phyloP scores from a whole-genome alignment of 2,113 vertebrate species.

The Heliornis fulica region DNA sequence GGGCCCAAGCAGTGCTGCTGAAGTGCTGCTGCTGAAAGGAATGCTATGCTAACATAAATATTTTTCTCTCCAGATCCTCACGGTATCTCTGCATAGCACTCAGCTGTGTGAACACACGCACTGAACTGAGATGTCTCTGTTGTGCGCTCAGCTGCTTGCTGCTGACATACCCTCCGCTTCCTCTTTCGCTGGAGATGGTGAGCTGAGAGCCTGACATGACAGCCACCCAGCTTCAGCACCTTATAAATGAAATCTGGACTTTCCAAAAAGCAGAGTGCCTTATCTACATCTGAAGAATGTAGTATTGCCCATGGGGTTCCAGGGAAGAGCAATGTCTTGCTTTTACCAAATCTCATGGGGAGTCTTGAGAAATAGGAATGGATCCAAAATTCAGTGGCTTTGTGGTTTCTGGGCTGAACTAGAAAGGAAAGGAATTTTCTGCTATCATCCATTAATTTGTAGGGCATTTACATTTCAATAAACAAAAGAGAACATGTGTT shows the following conservation, averaged over 20 bases:
- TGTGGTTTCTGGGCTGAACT: conserved; percentile 19
- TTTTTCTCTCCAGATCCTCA: neutral
- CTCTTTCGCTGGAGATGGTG: neutral
- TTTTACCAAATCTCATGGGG: conserved; percentile 28
- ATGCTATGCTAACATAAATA: conserved; percentile 5
- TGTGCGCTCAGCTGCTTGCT: conserved; percentile 10
- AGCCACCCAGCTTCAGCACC: conserved; percentile 35
- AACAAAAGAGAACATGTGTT: neutral
- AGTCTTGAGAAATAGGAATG: conserved; percentile 27
- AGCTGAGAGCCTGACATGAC: neutral
- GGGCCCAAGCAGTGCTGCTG: neutral
- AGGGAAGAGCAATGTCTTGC: conserved; percentile 9
- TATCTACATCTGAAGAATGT: conserved; percentile 44
- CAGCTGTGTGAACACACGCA: conserved; percentile 35
- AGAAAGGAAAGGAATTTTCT: conserved; percentile 22
- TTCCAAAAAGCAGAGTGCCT: neutral
- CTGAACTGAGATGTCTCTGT: conserved; percentile 28
- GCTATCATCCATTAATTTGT: neutral
- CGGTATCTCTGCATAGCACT: conserved; percentile 16
- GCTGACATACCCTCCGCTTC: conserved; percentile 40
- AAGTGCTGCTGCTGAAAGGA: conserved; percentile 40
- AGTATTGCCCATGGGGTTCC: conserved; percentile 27
- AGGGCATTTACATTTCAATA: neutral
- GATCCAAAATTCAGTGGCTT: conserved; percentile 3
- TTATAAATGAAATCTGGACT: conserved; percentile 47